Conservation (phyloP, 2,113 vertebrate species). For the Ptyas mucosa region DNA sequence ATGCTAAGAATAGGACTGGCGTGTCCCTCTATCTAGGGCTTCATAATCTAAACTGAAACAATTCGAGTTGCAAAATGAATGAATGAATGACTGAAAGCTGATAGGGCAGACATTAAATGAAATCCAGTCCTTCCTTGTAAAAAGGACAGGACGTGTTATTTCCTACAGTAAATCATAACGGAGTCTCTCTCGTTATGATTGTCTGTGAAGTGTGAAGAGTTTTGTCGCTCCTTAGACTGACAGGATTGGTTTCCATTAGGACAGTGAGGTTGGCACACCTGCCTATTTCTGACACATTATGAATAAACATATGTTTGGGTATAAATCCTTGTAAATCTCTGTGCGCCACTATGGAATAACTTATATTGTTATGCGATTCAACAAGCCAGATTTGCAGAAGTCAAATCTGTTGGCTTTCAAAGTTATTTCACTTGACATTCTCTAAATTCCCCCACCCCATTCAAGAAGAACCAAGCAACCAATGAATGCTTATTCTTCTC, state of each 20-base stretch:
- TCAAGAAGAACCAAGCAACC: neutral
- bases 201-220: neutral
- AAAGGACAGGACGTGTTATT: neutral
- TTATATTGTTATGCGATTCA: neutral
- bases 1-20: neutral
- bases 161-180: neutral
- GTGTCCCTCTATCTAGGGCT: neutral
- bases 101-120: fast-evolving
- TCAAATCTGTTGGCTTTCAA: slow-evolving; percentile 28
- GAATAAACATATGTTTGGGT: neutral
- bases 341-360: neutral
- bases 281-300: neutral
- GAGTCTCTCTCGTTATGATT: neutral
- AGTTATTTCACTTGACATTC: slow-evolving; percentile 10
- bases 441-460: neutral
- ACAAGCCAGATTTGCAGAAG: neutral
- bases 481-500: slow-evolving; percentile 21
- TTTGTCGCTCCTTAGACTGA: neutral
- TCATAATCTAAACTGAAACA: neutral
- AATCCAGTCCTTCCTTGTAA: neutral
- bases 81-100: neutral
- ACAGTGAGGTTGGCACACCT: neutral
- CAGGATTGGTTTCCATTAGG: neutral
- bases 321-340: neutral
- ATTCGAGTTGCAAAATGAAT: neutral